A percentile compares a stretch with the other conserved stretches of the same genome.
Conservation (phyloP, 2,797 vertebrate genomes). For the Acanthopagrus latus region DNA sequence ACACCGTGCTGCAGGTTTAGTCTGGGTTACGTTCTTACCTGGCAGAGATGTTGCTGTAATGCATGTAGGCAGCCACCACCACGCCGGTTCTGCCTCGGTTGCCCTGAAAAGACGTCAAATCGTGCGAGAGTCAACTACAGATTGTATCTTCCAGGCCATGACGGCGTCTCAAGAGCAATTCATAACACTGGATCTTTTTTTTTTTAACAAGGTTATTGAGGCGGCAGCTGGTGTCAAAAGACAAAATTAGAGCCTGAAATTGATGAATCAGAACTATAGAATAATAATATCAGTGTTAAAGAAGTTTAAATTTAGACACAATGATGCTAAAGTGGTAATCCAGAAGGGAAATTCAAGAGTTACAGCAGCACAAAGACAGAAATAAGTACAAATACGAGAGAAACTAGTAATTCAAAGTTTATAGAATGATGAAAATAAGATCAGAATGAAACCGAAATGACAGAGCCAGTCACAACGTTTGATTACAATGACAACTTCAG, state of each 20-base stretch:
- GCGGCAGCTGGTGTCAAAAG: not conserved
- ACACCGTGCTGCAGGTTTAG: not conserved
- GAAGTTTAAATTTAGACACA: not conserved
- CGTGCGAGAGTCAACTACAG: not conserved
- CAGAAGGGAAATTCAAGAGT: not conserved
- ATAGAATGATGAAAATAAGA: too few species aligned
- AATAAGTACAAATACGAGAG: too few species aligned
- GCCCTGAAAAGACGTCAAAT: conserved; percentile 84
- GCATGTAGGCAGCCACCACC: conserved; percentile 98
- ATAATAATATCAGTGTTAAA: not conserved
- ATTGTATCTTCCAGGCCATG: not conserved
- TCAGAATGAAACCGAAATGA: too few species aligned
- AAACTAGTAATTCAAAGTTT: too few species aligned
- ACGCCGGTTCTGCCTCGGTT: conserved; percentile 95
- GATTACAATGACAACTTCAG: too few species aligned
- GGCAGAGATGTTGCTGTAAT: conserved; percentile 99
- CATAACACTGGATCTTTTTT: too few species aligned
- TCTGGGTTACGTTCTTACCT: conserved; percentile 83
- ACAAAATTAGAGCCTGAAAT: not conserved
- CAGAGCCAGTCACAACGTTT: too few species aligned
- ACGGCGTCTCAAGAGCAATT: not conserved
- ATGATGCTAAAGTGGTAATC: not conserved
- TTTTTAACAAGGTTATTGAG: not conserved
- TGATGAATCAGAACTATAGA: not conserved
- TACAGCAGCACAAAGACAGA: not conserved